These are phyloP conservation scores for Caenorhabditis sp. DNA, from an alignment of 2,888 invertebrate species.

Conservation along the genomic window DNA sequence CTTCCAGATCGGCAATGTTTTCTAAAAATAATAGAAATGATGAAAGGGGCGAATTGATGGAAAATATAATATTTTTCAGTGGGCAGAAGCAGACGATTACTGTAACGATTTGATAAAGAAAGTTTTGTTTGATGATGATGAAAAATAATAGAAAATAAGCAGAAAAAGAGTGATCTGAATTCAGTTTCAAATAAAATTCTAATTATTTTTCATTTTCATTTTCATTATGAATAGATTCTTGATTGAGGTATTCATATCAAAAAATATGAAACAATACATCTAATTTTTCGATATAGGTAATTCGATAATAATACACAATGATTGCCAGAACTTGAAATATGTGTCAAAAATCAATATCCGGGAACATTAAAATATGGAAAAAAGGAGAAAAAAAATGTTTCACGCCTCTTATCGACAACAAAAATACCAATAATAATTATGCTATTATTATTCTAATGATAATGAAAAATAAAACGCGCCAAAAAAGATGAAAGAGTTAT, in stretches of 20 bases:
- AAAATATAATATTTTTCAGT: background rate
- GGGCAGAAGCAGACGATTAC: too few species aligned
- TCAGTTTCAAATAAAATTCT: background rate
- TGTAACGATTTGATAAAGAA: too few species aligned
- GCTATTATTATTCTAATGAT: background rate
- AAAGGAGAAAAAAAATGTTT: background rate
- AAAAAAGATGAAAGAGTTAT: background rate
- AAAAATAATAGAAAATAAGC: background rate
- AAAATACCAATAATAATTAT: background rate
- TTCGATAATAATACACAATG: too few species aligned
- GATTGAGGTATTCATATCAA: background rate
- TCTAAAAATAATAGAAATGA: conserved; percentile 30
- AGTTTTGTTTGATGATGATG: background rate
- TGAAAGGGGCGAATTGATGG: background rate
- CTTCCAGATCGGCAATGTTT: conserved; percentile 50
- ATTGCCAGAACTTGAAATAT: too few species aligned
- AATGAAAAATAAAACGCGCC: background rate
- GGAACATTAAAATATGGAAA: background rate
- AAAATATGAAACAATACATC: background rate
- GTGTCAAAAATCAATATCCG: background rate
- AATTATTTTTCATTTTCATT: background rate
- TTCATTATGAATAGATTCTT: background rate
- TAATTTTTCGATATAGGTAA: background rate
- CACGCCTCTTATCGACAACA: background rate
- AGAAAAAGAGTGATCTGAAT: background rate